Conservation (phyloP, 2,113 vertebrate genomes). For the Platichthys stellatus region DNA sequence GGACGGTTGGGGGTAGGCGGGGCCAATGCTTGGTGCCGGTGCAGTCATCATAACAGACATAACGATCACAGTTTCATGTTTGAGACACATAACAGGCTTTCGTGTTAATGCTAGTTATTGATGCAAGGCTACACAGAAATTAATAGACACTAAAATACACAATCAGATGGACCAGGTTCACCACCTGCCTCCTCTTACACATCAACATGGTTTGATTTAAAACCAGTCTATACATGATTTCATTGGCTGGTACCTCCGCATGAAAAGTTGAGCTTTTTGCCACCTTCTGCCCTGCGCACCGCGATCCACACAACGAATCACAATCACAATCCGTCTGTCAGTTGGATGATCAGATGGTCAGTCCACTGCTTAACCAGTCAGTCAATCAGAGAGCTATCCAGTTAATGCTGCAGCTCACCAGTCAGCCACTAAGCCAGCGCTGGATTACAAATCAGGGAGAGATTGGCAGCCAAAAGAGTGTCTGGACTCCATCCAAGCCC, state of each 20-base stretch:
- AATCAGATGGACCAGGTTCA: too few relatives aligned
- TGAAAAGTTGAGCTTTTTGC: too few relatives aligned
- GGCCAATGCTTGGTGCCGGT: too few relatives aligned
- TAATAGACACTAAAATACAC: background rate
- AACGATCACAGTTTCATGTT: background rate
- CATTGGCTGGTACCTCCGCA: too few relatives aligned
- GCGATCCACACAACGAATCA: too few relatives aligned
- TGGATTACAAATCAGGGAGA: slow-evolving; percentile 73
- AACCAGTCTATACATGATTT: too few relatives aligned
- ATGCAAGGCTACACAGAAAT: background rate
- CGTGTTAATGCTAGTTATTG: too few relatives aligned
- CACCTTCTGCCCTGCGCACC: too few relatives aligned
- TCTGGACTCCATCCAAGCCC: slow-evolving; percentile 63
- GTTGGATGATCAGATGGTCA: background rate
- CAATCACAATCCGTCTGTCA: background rate
- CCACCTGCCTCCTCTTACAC: too few relatives aligned
- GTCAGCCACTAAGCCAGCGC: slow-evolving; percentile 40
- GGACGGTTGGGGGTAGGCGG: background rate
- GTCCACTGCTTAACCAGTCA: slow-evolving; percentile 13
- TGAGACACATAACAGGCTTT: too few relatives aligned
- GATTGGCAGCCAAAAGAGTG: slow-evolving; percentile 67
- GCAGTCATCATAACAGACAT: too few relatives aligned
- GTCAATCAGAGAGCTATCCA: slow-evolving; percentile 30
- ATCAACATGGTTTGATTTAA: too few relatives aligned
- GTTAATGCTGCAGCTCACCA: slow-evolving; percentile 44